Conservation (phyloP, 2,888 invertebrate species). For the Hydrotaea cyrtoneurina region DNA sequence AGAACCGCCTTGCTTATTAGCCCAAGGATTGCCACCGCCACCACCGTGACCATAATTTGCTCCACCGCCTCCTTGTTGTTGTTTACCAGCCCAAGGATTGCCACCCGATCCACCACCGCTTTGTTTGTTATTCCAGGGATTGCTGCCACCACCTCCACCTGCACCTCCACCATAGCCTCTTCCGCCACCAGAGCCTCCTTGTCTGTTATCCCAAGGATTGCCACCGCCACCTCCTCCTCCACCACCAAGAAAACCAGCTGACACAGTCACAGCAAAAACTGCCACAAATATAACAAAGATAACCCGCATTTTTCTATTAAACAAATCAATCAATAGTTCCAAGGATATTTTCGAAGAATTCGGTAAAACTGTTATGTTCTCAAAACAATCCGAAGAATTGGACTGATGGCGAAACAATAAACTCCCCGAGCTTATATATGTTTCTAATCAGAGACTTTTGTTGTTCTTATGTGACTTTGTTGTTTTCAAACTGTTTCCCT, state of each 20-base stretch:
- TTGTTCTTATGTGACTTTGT: constrained; percentile 27
- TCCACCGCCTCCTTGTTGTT: constrained; percentile 54
- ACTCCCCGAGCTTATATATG: constrained; percentile 55
- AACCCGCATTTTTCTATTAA: constrained; percentile 47
- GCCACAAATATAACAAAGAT: constrained; percentile 34
- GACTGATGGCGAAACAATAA: constrained; percentile 51
- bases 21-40: constrained; percentile 46
- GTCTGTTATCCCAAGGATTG: constrained; percentile 17
- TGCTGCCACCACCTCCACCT: constrained; percentile 52
- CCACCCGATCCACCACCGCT: constrained; percentile 57
- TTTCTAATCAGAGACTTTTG: constrained; percentile 15
- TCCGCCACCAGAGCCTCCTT: constrained; percentile 40
- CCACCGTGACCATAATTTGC: constrained; percentile 53
- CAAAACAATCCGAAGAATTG: constrained; percentile 36
- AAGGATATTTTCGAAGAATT: background rate
- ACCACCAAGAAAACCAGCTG: constrained; percentile 50
- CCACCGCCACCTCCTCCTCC: constrained; percentile 55
- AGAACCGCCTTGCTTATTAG: constrained; percentile 37
- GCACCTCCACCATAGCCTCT: constrained; percentile 40
- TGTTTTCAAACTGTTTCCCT: constrained; percentile 45
- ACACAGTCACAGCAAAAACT: constrained; percentile 37
- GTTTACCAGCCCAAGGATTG: constrained; percentile 49
- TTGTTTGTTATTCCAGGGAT: constrained; percentile 46
- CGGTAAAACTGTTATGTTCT: constrained; percentile 26
- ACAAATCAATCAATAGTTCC: background rate